Evolutionary conservation across 2,888 invertebrate genomes (phyloP).

Genomic region (Cantharis flavilabris): DNA sequence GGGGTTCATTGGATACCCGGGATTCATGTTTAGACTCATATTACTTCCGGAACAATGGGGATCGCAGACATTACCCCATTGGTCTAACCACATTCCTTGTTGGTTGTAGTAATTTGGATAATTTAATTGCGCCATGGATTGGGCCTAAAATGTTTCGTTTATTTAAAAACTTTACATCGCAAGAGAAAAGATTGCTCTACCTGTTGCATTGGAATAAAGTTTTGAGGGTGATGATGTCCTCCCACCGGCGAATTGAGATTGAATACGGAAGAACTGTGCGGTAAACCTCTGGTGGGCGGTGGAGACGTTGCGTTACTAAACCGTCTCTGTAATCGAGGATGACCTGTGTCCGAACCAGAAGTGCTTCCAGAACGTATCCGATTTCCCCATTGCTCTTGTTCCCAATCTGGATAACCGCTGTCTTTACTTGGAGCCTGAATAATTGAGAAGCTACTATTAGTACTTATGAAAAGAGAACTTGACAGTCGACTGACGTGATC

Average conservation of each 20-base stretch:
- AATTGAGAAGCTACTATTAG: not conserved
- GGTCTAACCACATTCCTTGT: constrained; percentile 50
- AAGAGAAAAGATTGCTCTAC: constrained; percentile 55
- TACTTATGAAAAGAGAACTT: not conserved
- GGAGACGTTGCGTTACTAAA: constrained; percentile 50
- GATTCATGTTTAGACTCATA: constrained; percentile 59
- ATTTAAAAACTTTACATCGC: not conserved
- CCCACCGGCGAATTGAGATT: constrained; percentile 55
- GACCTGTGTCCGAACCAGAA: constrained; percentile 49
- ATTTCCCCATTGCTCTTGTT: constrained; percentile 49
- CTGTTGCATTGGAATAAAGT: constrained; percentile 62
- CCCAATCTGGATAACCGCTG: constrained; percentile 57
- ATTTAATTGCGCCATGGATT: constrained; percentile 72
- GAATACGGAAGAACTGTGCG: constrained; percentile 61
- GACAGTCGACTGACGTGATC: constrained; percentile 37
- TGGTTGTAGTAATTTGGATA: constrained; percentile 60
- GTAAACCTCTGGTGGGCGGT: constrained; percentile 39
- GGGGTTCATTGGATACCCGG: constrained; percentile 51
- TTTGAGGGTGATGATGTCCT: constrained; percentile 48
- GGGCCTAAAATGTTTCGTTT: constrained; percentile 59
- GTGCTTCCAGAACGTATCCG: constrained; percentile 52
- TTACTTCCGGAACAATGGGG: constrained; percentile 58
- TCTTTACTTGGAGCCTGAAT: constrained; percentile 52
- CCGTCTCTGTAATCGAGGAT: constrained; percentile 42
- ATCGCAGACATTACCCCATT: constrained; percentile 49